A percentile compares a stretch with the other conserved stretches of the same genome.
phyloP scores from a whole-genome alignment of 2,113 vertebrate genomes.

The Brienomyrus brachyistius region DNA sequence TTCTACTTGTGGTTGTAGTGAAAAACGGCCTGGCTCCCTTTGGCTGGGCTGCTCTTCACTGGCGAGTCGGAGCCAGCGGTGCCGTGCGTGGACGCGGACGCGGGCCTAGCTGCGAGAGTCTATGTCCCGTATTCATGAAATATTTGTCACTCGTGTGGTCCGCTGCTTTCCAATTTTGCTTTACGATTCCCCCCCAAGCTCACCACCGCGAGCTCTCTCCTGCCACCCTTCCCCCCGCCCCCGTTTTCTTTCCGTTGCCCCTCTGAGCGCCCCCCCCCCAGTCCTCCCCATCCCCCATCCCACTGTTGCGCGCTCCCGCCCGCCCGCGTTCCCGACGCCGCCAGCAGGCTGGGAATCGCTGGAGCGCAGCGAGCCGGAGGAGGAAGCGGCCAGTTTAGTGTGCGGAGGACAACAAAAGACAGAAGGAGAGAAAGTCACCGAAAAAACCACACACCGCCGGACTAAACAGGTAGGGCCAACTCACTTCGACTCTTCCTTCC shows the following conservation, averaged over 20 bases:
- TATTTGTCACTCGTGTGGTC: neutral
- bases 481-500: neutral
- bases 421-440: neutral
- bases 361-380: conserved; percentile 33
- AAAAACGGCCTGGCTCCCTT: neutral
- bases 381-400: conserved; percentile 30
- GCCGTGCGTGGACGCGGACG: neutral
- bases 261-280: neutral
- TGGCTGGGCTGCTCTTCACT: neutral
- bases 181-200: neutral
- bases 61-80: neutral
- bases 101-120: neutral
- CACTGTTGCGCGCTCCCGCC: conserved; percentile 28
- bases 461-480: conserved; percentile 10
- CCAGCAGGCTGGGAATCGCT: conserved; percentile 30
- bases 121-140: neutral
- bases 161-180: neutral
- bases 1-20: neutral
- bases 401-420: conserved; percentile 14
- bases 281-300: conserved; percentile 23
- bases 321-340: conserved; percentile 26
- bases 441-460: conserved; percentile 3
- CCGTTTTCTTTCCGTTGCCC: conserved; percentile 21
- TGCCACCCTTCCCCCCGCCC: conserved; percentile 15
- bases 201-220: neutral